phyloP scores from a whole-genome alignment of 2,888 invertebrate genomes.

The Galeopsomyia nigrocyanea region DNA sequence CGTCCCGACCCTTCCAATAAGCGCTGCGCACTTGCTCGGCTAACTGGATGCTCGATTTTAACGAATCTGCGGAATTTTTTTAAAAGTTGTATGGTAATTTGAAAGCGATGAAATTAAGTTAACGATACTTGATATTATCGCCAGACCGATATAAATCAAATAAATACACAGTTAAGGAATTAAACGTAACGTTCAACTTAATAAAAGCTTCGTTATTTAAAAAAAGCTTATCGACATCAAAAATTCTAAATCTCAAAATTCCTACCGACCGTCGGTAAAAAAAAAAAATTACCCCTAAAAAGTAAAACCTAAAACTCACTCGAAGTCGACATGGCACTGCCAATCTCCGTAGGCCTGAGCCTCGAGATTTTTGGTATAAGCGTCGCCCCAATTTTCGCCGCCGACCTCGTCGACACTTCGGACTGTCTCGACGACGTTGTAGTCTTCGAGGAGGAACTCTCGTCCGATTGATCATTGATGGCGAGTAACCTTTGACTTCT shows the following conservation, averaged over 20 bases:
- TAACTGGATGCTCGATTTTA: slow-evolving; percentile 51
- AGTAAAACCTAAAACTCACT: slow-evolving; percentile 52
- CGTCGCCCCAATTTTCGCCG: slow-evolving; percentile 56
- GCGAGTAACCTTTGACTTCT: slow-evolving; percentile 54
- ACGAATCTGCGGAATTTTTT: slow-evolving; percentile 48
- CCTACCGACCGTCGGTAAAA: slow-evolving; percentile 26
- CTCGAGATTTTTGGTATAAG: slow-evolving; percentile 77
- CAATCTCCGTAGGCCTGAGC: slow-evolving; percentile 74
- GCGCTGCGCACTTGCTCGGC: slow-evolving; percentile 54
- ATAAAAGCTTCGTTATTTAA: too few species aligned
- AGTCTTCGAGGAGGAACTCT: slow-evolving; percentile 46
- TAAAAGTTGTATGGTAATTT: neutral
- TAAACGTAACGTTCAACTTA: too few species aligned
- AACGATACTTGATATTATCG: too few species aligned
- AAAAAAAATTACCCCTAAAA: too few species aligned
- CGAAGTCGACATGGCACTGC: slow-evolving; percentile 69
- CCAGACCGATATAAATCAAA: too few species aligned
- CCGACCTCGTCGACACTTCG: slow-evolving; percentile 42
- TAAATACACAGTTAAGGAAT: too few species aligned
- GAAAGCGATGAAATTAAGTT: too few species aligned
- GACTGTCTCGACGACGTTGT: slow-evolving; percentile 46
- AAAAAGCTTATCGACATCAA: too few species aligned
- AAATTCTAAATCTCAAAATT: too few species aligned
- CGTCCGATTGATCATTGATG: slow-evolving; percentile 41
- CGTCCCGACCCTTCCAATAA: slow-evolving; percentile 60